phyloP scores from a whole-genome alignment of 2,113 vertebrate species.

The Prionailurus viverrinus region DNA sequence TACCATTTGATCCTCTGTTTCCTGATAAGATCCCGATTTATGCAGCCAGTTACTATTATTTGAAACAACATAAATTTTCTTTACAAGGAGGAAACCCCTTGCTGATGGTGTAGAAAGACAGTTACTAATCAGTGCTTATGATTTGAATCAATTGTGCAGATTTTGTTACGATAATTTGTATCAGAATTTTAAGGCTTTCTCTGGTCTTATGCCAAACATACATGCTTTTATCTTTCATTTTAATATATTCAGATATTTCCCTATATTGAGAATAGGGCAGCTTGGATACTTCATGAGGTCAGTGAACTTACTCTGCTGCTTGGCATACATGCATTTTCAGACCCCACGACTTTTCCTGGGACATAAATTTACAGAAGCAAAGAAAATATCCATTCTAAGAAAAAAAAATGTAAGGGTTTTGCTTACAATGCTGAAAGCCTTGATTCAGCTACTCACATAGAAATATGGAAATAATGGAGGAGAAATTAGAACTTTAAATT shows the following conservation, averaged over 20 bases:
- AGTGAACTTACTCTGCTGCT: not conserved
- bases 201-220: not conserved
- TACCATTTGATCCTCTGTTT: not conserved
- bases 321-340: not conserved
- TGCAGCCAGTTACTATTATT: not conserved
- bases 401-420: not conserved
- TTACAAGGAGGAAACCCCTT: not conserved
- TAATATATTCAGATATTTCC: not conserved
- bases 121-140: not conserved
- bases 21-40: not conserved
- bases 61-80: not conserved
- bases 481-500: not conserved
- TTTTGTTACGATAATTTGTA: not conserved
- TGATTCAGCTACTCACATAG: not conserved
- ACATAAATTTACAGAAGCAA: not conserved
- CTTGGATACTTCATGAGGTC: not conserved
- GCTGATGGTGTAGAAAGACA: not conserved
- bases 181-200: not conserved
- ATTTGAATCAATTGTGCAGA: not conserved
- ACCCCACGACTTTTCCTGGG: not conserved
- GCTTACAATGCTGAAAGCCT: not conserved
- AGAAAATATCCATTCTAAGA: not conserved
- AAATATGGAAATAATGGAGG: not conserved
- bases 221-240: not conserved
- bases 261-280: not conserved